phyloP scores from a whole-genome alignment of 2,888 invertebrate species.

The Acanthacorydalis orientalis region DNA sequence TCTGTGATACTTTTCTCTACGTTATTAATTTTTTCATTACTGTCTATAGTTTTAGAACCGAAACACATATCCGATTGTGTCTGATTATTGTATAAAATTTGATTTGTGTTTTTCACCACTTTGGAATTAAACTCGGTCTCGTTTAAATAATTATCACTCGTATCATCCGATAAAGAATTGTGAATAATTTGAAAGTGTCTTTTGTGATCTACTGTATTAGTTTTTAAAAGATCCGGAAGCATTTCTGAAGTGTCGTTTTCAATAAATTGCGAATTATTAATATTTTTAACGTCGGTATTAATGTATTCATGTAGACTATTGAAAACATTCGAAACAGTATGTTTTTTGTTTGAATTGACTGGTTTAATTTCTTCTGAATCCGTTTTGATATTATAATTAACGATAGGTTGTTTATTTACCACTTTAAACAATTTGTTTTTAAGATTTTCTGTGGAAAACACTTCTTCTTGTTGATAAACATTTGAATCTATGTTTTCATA shows the following conservation, averaged over 20 bases:
- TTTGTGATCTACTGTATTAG: background rate
- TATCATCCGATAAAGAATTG: too few species aligned
- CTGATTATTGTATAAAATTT: too few species aligned
- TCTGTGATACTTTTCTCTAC: too few species aligned
- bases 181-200: too few species aligned
- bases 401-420: slow-evolving; percentile 10
- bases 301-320: slow-evolving; percentile 44
- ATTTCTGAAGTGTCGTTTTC: slow-evolving; percentile 6
- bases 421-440: slow-evolving; percentile 8
- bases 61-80: too few species aligned
- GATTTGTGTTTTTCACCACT: too few species aligned
- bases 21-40: too few species aligned
- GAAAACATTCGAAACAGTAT: slow-evolving; percentile 42
- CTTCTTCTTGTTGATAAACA: slow-evolving; percentile 5
- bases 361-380: background rate
- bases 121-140: too few species aligned
- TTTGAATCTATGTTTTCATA: background rate
- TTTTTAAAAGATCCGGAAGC: background rate
- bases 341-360: slow-evolving; percentile 14
- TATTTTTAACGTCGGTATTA: slow-evolving; percentile 23
- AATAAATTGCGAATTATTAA: too few species aligned
- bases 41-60: too few species aligned
- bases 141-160: too few species aligned
- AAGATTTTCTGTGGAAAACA: slow-evolving; percentile 5
- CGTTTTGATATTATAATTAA: background rate